phyloP scores from a whole-genome alignment of 2,888 invertebrate species.

The Petrolisthes cinctipes region DNA sequence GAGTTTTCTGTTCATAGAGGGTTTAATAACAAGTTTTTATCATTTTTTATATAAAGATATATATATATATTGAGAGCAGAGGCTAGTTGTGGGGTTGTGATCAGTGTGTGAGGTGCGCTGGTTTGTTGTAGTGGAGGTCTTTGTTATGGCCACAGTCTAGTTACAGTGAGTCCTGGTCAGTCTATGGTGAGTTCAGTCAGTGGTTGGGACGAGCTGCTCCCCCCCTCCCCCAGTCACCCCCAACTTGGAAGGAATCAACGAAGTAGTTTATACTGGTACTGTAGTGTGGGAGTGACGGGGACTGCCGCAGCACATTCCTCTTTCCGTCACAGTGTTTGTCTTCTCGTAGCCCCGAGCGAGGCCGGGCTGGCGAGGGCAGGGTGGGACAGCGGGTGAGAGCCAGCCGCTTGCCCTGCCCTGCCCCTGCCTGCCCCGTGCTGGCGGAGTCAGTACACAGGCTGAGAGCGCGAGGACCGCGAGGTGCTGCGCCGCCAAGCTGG shows the following conservation, averaged over 20 bases:
- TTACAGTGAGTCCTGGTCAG: constrained; percentile 26
- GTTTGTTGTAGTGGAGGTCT: constrained; percentile 15
- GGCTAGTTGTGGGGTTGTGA: constrained; percentile 35
- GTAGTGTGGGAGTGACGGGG: constrained; percentile 17
- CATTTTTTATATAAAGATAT: constrained; percentile 47
- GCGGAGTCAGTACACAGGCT: constrained; percentile 12
- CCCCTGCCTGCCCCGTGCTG: constrained; percentile 16
- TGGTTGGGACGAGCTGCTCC: constrained; percentile 31
- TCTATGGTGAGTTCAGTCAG: neutral
- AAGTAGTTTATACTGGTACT: constrained; percentile 60
- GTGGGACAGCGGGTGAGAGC: constrained; percentile 36
- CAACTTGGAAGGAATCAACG: constrained; percentile 64
- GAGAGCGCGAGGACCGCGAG: neutral
- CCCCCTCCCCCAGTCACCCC: constrained; percentile 37
- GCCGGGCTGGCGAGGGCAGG: constrained; percentile 35
- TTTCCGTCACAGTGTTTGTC: constrained; percentile 54
- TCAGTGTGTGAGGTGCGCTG: constrained; percentile 4
- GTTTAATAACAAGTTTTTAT: constrained; percentile 51
- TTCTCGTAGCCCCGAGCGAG: constrained; percentile 51
- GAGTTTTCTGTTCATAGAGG: constrained; percentile 57
- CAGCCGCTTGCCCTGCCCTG: constrained; percentile 8
- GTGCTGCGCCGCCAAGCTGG: constrained; percentile 45
- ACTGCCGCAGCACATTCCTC: constrained; percentile 46
- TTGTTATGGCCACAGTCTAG: constrained; percentile 6
- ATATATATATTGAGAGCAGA: constrained; percentile 40